Evolutionary conservation across 2,888 invertebrate species (phyloP), one percentile per base, ranked within the genome.

Genomic region (Folsomia candida): DNA sequence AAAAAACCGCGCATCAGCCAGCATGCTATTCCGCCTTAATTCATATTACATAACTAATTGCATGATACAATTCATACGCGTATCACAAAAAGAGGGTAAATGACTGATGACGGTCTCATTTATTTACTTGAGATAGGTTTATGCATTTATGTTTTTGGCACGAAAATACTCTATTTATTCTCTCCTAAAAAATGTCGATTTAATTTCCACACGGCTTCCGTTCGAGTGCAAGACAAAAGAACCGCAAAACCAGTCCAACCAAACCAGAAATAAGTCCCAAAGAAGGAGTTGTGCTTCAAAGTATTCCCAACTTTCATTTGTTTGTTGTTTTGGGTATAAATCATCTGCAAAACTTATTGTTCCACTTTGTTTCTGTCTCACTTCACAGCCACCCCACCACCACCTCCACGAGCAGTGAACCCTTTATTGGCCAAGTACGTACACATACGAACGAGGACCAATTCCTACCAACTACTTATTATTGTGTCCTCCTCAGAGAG

Each of bases 361-460:
- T 0, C 93, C 95, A 0, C 85, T 94, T 80, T 92, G 92, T 81
- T 93, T 95, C 80, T 84, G 90, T 18, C 63, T 88, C 0, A 67
- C 72, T 27, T 66, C 75, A 11, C 20, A 18, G 18, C 11, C 54
- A 54, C 54, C 4, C 54, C 54, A 14, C 37, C 14, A 14, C 37
- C 4, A 37, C 6, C 6, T 4, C 37, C 37, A 37, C 37, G 14
- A 9, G 37, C 37, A 37, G 14, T 37, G 37, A 37, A 37, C 4
- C 37, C 6, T 4, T 37, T 37, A 14, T 37, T 37, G 14, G 14
- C 37, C 37, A 37, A 37, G n/a, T n/a, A n/a, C n/a, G n/a, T n/a
- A n/a, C n/a, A n/a, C n/a, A n/a, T n/a, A n/a, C n/a, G n/a, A n/a
- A n/a, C n/a, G n/a, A n/a, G n/a, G n/a, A n/a, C n/a, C n/a, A n/a